These are phyloP conservation scores for Diadegma fenestrale DNA, from an alignment of 2,888 invertebrate species.

Conservation along the genomic window DNA sequence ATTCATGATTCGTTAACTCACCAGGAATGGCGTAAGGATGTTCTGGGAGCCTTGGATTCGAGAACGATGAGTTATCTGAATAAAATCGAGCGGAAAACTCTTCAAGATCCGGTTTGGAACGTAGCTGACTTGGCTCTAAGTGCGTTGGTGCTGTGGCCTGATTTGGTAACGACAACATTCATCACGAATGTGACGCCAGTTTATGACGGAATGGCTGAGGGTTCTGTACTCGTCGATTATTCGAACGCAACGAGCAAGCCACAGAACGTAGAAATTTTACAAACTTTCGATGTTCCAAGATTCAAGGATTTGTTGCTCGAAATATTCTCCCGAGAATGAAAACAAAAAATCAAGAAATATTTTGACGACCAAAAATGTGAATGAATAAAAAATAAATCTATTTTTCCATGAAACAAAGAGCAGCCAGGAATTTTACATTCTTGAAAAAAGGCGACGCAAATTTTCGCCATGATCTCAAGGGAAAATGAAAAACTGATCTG, in stretches of 20 bases:
- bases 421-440: too few relatives aligned
- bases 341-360: neutral
- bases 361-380: neutral
- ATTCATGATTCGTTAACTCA: neutral
- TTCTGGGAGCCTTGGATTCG: conserved; percentile 83
- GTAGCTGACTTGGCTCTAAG: conserved; percentile 74
- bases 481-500: neutral
- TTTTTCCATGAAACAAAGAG: neutral
- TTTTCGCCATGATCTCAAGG: neutral
- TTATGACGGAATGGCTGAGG: conserved; percentile 73
- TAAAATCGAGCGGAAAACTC: conserved; percentile 82
- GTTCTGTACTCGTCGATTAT: conserved; percentile 77
- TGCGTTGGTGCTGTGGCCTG: conserved; percentile 74
- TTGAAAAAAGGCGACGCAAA: too few relatives aligned
- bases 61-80: conserved; percentile 85
- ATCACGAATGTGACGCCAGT: conserved; percentile 74
- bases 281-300: conserved; percentile 50
- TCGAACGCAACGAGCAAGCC: conserved; percentile 47
- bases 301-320: conserved; percentile 46
- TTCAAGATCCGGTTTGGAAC: conserved; percentile 68
- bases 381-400: neutral
- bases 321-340: conserved; percentile 42
- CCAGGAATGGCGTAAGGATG: conserved; percentile 86
- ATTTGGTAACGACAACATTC: conserved; percentile 65
- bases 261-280: conserved; percentile 57